Evolutionary conservation across 2,113 vertebrate genomes (phyloP), one percentile per base, ranked within the genome.

Genomic region (Stigmatopora nigra): DNA sequence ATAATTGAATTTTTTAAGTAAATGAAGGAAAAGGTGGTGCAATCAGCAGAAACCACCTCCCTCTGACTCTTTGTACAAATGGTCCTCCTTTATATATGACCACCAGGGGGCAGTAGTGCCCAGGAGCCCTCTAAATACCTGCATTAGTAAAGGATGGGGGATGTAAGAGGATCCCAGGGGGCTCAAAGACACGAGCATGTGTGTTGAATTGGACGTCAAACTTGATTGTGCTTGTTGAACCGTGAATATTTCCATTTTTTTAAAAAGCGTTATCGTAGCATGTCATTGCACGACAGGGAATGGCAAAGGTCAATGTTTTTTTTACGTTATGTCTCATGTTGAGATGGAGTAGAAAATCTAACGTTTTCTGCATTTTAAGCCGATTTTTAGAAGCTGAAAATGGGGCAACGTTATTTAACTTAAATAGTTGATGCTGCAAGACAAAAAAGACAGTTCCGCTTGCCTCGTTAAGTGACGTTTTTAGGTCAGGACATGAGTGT

Each of bases 71-170:
- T n/a, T 49, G 25, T 31, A n/a, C 45, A 63, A 31, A 12, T 41
- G 12, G 31, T 3, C 15, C 25, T 59, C 2, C 19, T 12, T 75
- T 56, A 56, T 63, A 69, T 78, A 25, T 12, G 53, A 52, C 86
- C 90, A 88, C 84, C 78, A 90, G 90, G 86, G 89, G 89, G 88
- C 90, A 90, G 83, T 71, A 90, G 86, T 87, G 86, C 72, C 88
- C 78, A 79, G 77, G 68, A 78, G 65, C 73, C 67, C 51, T 16
- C 84, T 90, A 90, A 88, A 88, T 88, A 83, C 86, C 75, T 81
- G 84, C 83, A 89, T 89, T 87, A 86, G 65, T 79, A 82, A 82
- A 78, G 70, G 20, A 73, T 56, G 75, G 69, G 64, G 61, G 62
- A 35, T 67, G 73, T 78, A 82, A 82, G 81, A 66, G 64, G 78